phyloP scores from a whole-genome alignment of 2,888 invertebrate species.

The Rapana venosa region DNA sequence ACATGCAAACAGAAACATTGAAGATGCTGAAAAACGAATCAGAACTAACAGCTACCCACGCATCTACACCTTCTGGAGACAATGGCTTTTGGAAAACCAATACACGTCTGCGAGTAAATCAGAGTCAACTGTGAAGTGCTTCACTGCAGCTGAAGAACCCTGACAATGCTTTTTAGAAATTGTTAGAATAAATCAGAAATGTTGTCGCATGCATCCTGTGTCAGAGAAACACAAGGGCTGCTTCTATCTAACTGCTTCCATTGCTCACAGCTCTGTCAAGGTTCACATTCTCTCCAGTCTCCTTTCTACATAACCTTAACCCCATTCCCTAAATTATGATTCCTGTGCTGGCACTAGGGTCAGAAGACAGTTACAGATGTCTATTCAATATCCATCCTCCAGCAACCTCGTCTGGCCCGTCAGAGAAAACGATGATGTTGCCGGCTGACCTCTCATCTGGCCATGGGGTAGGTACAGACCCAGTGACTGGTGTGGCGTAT shows the following conservation, averaged over 20 bases:
- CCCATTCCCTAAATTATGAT: slow-evolving; percentile 27
- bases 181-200: neutral
- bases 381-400: slow-evolving; percentile 50
- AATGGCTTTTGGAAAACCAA: neutral
- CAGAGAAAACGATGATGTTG: slow-evolving; percentile 44
- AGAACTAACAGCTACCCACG: neutral
- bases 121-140: slow-evolving; percentile 2
- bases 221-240: slow-evolving; percentile 6
- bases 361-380: slow-evolving; percentile 45
- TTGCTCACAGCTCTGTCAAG: slow-evolving; percentile 9
- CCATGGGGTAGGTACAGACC: slow-evolving; percentile 46
- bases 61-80: neutral
- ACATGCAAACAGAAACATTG: no score
- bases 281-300: neutral
- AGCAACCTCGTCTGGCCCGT: slow-evolving; percentile 13
- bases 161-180: neutral
- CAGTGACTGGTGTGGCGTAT: slow-evolving; percentile 46
- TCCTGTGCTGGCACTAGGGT: neutral
- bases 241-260: neutral
- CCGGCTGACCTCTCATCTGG: slow-evolving; percentile 49
- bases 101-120: neutral
- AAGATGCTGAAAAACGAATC: neutral
- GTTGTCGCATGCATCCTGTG: slow-evolving; percentile 31
- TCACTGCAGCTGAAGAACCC: slow-evolving; percentile 12
- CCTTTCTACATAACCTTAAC: neutral